Evolutionary conservation across 2,113 vertebrate species (phyloP).

Genomic region (Climacteris rufus): DNA sequence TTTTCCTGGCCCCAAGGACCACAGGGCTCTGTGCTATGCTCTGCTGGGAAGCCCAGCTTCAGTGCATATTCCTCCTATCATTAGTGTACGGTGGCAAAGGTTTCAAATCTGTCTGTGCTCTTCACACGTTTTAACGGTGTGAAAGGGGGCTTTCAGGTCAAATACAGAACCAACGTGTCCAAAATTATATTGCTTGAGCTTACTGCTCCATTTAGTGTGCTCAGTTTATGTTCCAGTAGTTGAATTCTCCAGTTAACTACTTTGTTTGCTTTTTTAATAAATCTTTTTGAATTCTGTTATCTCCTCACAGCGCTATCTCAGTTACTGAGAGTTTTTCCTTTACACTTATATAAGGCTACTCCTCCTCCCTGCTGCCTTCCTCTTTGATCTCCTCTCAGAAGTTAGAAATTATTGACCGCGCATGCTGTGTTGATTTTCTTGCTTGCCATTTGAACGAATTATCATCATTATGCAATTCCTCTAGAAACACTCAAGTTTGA

Average conservation of each 20-base stretch:
- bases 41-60: not conserved
- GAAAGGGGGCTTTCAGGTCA: not conserved
- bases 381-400: constrained; percentile 47
- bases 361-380: constrained; percentile 31
- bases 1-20: accelerated
- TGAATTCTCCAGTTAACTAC: not conserved
- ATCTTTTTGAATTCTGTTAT: constrained; percentile 47
- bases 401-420: not conserved
- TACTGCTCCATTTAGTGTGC: not conserved
- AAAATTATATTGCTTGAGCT: not conserved
- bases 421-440: not conserved
- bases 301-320: not conserved
- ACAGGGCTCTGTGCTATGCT: not conserved
- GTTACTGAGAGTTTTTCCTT: constrained; percentile 25
- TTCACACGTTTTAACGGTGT: not conserved
- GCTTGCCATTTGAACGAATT: constrained; percentile 27
- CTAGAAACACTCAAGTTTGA: not conserved
- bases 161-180: not conserved
- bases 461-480: constrained; percentile 4
- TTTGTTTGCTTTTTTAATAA: constrained; percentile 39
- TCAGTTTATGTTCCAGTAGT: not conserved
- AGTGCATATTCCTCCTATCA: not conserved
- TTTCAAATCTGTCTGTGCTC: not conserved
- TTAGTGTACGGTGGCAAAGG: not conserved
- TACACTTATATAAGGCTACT: constrained; percentile 5